Conservation (phyloP, 2,888 invertebrate species). For the Cremastinae sp. region DNA sequence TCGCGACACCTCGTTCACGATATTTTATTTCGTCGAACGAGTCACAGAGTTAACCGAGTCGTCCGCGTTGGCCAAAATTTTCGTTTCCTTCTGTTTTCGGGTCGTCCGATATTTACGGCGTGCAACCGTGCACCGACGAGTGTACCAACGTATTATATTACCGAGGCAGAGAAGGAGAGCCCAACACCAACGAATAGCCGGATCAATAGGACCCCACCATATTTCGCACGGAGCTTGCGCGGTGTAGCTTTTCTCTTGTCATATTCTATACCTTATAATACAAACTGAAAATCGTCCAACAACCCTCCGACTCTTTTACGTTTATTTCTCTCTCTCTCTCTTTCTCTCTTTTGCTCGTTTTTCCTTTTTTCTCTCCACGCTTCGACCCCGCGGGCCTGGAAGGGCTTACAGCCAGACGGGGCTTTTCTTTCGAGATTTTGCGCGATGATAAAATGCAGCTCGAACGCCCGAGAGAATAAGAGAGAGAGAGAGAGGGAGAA, state of each 20-base stretch:
- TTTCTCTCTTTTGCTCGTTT: slow-evolving; percentile 8
- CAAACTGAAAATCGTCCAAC: slow-evolving; percentile 40
- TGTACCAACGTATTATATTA: slow-evolving; percentile 34
- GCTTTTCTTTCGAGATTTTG: slow-evolving; percentile 23
- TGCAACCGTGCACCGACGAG: slow-evolving; percentile 70
- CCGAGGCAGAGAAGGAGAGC: slow-evolving; percentile 19
- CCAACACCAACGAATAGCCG: slow-evolving; percentile 64
- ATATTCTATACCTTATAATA: slow-evolving; percentile 32
- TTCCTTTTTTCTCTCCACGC: too few relatives aligned
- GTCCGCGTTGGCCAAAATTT: slow-evolving; percentile 15
- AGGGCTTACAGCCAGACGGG: slow-evolving; percentile 8
- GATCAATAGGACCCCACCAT: slow-evolving; percentile 73
- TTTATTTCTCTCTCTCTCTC: neutral
- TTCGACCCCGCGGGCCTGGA: neutral
- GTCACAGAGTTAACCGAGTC: neutral
- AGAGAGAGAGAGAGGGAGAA: neutral
- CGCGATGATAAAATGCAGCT: slow-evolving; percentile 10
- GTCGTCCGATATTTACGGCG: slow-evolving; percentile 71
- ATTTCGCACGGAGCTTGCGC: slow-evolving; percentile 72
- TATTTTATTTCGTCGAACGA: neutral
- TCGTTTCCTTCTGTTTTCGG: slow-evolving; percentile 38
- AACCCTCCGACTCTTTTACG: slow-evolving; percentile 1
- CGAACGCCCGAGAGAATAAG: slow-evolving; percentile 25
- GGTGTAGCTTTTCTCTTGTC: slow-evolving; percentile 53
- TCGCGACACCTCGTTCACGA: slow-evolving; percentile 32